Conservation (phyloP, 2,797 vertebrate species). For the Orestias chungarensis region DNA sequence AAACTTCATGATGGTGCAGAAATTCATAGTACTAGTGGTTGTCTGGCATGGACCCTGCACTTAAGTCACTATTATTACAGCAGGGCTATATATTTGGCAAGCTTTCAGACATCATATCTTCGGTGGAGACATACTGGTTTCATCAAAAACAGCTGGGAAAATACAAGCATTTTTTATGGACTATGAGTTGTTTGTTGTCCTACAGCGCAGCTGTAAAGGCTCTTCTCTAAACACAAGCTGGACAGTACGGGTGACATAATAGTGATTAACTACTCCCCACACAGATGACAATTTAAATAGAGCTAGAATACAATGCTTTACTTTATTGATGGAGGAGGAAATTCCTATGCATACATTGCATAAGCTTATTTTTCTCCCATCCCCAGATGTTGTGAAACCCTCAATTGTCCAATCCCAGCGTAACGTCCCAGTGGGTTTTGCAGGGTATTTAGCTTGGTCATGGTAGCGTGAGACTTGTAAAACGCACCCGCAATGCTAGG, state of each 20-base stretch:
- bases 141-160: conserved; percentile 4
- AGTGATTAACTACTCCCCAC: conserved; percentile 44
- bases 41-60: conserved; percentile 26
- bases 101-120: conserved; percentile 20
- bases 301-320: conserved; percentile 18
- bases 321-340: conserved; percentile 25
- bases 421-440: conserved; percentile 36
- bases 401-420: conserved; percentile 37
- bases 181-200: conserved; percentile 23
- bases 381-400: conserved; percentile 54
- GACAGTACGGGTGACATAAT: conserved; percentile 28
- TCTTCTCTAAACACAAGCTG: conserved; percentile 5
- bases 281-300: conserved; percentile 64
- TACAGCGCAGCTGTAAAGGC: conserved; percentile 14
- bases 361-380: conserved; percentile 5
- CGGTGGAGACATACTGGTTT: background rate
- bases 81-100: conserved; percentile 34
- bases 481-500: conserved; percentile 31
- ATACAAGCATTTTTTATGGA: conserved; percentile 8
- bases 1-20: conserved; percentile 24
- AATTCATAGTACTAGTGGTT: conserved; percentile 1
- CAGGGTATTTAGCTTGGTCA: conserved; percentile 29
- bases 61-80: conserved; percentile 40
- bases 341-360: conserved; percentile 35
- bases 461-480: conserved; percentile 56